Base-by-base conservation (phyloP, 2,888 invertebrate species). In the Troides oblongomaculatus region DNA sequence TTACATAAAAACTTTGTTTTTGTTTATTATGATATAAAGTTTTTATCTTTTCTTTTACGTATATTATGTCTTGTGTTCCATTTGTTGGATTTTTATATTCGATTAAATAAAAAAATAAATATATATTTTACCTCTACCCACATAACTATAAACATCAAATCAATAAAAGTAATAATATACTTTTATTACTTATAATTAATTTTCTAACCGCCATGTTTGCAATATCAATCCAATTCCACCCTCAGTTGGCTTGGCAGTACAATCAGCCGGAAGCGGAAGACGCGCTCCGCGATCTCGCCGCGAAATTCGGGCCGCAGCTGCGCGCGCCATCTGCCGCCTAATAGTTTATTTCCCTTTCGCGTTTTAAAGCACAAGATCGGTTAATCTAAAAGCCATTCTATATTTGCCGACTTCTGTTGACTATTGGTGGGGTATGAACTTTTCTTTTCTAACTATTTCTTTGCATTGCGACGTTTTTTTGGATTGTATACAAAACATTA, bases 261-360 rank as follows among this genome's bases (percentile, higher is more conserved):
- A 92, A 92, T 91, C 87, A 85, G 79, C 82, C 89, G 92, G 92
- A 92, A 92, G 83, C 92, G 92, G 92, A 92, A 92, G 90, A 87
- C 90, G 88, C 85, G 87, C 90, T 91, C 91, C 87, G 92, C 92
- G 92, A 92, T 88, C 90, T 90, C 87, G 84, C 86, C 83, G 85
- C 86, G 85, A 90, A 90, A 86, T 91, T 90, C 86, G 90, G 88
- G 77, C 81, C 81, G 87, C 92, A 90, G 92, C 91, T 91, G 91
- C 84, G 84, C 84, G 77, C 76, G 85, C 79, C 80, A 83, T 84
- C 87, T 84, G 87, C 84, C 85, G 80, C 84, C 87, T 90, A 90
- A 92, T 92, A 89, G 90, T 83, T 84, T 83, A 87, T 85, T 90
- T 92, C 92, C 92, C 88, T 78, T 88, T 82, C 80, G 83, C 81